Evolutionary conservation across 1,140 invertebrate genomes (phyloP), one percentile per base, ranked within the genome.

Genomic region (Bombyx mandarina): DNA sequence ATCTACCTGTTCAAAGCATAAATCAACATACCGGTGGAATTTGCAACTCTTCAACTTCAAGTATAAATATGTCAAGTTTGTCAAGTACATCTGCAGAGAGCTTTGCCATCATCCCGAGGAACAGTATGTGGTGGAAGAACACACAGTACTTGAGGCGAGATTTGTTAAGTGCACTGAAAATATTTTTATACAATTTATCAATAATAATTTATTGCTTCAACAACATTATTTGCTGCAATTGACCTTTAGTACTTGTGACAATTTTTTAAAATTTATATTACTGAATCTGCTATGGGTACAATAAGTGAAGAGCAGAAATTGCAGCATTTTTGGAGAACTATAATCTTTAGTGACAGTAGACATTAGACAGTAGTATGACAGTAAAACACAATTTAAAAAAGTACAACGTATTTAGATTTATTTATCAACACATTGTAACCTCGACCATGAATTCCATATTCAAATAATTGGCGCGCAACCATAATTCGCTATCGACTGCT

Each of bases 31-130:
- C 94, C 89, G 94, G 93, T 68, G 97, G 97, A 83, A 98, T 92
- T 89, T 96, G 93, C 65, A 98, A 88, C 83, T 97, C 95, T 89
- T 98, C 96, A 77, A 98, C 94, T 90, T 97, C 95, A 75, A 98
- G 89, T 72, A 97, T 95, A 88, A 98, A 98, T 82, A 98, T 94
- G 86, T 97, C 96, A 72, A 97, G 90, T 82, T 92, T 92, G 88
- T 98, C 96, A 73, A 98, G 90, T 73, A 98, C 94, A 84, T 97
- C 96, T 46, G 96, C 94, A 51, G 93, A 94, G 66, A 99, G 88
- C 88, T 98, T 98, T 55, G 95, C 92, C 73, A 97, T 82, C 95
- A 99, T 97, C 60, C 93, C 90, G 80, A 97, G 92, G 79, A 97
- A 96, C 60, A 99, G 89, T 53, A 97, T 83, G 77, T 95, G 94